Conservation (phyloP, 2,113 vertebrate species). For the Proteles cristata region DNA sequence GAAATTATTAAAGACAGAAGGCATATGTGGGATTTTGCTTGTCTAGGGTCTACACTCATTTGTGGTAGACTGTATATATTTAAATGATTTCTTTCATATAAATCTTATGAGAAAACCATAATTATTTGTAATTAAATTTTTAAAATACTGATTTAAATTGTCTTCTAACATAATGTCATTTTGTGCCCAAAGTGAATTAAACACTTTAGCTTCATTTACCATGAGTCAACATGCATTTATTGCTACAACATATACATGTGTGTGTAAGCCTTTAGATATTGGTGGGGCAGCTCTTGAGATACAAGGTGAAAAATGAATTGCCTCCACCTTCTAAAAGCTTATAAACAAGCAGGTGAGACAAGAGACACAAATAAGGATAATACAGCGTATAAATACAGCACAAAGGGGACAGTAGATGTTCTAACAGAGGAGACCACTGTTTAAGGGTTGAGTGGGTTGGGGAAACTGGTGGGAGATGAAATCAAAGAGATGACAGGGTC, state of each 20-base stretch:
- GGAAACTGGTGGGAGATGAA: background rate
- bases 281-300: background rate
- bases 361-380: background rate
- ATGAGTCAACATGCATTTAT: background rate
- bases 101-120: background rate
- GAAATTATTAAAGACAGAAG: background rate
- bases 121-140: background rate
- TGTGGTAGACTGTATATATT: background rate
- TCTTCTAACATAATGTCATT: background rate
- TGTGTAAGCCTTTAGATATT: background rate
- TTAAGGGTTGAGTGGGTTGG: background rate
- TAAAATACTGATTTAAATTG: background rate
- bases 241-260: background rate
- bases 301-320: background rate
- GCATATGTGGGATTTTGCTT: background rate
- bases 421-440: background rate
- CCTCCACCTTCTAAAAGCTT: background rate
- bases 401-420: background rate
- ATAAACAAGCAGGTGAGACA: background rate
- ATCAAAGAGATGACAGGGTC: background rate
- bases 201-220: background rate
- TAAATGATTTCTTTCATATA: constrained; percentile 19
- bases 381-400: background rate
- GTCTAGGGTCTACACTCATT: background rate
- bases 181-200: background rate